These are phyloP conservation scores for Gymnocheta viridis DNA, from an alignment of 2,888 invertebrate species.

Conservation along the genomic window DNA sequence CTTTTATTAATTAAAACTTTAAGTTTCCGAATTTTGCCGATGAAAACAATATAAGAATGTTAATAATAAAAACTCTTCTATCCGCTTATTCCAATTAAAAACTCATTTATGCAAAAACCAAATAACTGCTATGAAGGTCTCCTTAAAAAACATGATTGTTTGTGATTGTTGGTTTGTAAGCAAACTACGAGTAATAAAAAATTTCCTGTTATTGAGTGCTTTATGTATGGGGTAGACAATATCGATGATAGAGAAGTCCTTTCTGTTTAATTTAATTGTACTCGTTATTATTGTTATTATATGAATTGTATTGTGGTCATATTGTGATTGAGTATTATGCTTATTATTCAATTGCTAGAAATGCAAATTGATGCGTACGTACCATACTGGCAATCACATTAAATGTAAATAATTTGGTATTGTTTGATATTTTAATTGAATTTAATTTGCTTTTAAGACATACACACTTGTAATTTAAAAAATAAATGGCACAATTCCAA, in stretches of 20 bases:
- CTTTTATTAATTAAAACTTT: too few species aligned
- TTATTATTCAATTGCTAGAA: conserved; percentile 62
- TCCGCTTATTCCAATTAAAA: neutral
- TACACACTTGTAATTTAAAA: conserved; percentile 6
- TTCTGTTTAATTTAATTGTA: conserved; percentile 6
- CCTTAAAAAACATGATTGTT: neutral
- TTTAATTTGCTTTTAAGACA: conserved; percentile 58
- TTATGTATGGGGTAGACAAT: neutral
- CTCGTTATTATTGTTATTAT: conserved; percentile 1
- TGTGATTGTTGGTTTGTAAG: conserved; percentile 12
- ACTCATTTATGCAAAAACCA: neutral
- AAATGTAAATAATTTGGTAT: conserved; percentile 66
- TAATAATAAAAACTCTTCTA: too few species aligned
- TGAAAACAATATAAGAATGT: too few species aligned
- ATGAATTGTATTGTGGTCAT: conserved; percentile 38
- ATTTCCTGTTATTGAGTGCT: conserved; percentile 12
- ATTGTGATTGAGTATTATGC: conserved; percentile 57
- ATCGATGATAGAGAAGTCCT: neutral
- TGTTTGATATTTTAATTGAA: conserved; percentile 68
- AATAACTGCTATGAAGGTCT: neutral
- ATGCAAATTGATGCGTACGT: conserved; percentile 37
- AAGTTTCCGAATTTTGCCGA: too few species aligned
- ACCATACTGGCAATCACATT: conserved; percentile 53
- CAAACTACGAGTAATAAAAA: conserved; percentile 16
- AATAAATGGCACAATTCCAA: conserved; percentile 14